These are phyloP conservation scores for Scytalopus superciliaris DNA, from an alignment of 2,113 vertebrate genomes.

Conservation along the genomic window DNA sequence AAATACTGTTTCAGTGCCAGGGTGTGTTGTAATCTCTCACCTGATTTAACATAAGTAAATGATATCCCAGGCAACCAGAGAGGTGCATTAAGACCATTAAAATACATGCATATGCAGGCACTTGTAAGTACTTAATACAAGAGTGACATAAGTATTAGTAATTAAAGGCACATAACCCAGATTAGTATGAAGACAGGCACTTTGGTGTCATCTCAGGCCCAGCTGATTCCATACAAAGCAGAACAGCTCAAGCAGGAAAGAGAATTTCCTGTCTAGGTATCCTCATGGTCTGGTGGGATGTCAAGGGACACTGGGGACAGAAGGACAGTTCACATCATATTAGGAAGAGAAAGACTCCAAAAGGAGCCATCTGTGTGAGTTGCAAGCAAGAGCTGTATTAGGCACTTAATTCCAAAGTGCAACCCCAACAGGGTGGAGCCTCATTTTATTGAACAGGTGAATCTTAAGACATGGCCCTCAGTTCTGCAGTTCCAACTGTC, in stretches of 20 bases:
- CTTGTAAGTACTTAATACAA: not conserved
- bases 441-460: not conserved
- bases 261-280: not conserved
- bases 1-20: not conserved
- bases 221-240: accelerated
- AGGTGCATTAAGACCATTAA: not conserved
- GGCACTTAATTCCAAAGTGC: not conserved
- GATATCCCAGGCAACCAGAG: not conserved
- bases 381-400: not conserved
- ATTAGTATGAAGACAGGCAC: not conserved
- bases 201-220: not conserved
- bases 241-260: not conserved
- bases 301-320: not conserved
- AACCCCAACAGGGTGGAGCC: not conserved
- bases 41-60: not conserved
- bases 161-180: not conserved
- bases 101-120: not conserved
- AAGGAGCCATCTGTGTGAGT: accelerated
- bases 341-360: not conserved
- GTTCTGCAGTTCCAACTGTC: not conserved
- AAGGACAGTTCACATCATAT: not conserved
- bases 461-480: not conserved
- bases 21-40: not conserved
- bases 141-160: not conserved
- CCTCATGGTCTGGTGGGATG: not conserved